Evolutionary conservation across 1,140 invertebrate species (phyloP).

Genomic region (Nephotettix cincticeps): DNA sequence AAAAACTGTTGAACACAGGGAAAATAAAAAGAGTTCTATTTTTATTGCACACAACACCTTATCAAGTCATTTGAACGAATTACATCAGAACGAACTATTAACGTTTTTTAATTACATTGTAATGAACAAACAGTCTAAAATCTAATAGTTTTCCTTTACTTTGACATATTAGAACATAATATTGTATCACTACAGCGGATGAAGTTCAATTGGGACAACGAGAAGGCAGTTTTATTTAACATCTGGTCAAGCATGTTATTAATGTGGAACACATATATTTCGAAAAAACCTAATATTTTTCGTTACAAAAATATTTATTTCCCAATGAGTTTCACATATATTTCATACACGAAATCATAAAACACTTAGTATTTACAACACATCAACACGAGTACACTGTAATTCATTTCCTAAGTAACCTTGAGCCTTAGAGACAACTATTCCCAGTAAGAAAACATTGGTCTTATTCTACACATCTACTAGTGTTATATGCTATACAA

Average conservation of each 20-base stretch:
- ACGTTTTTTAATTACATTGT: too few species aligned
- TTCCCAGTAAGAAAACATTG: not conserved
- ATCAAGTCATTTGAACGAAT: too few species aligned
- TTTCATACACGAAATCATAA: too few species aligned
- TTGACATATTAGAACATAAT: not conserved
- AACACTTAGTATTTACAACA: not conserved
- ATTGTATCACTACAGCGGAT: not conserved
- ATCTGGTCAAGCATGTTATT: not conserved
- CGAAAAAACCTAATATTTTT: not conserved
- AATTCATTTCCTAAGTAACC: not conserved
- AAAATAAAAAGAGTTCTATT: too few species aligned
- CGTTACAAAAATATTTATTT: too few species aligned
- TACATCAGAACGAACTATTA: too few species aligned
- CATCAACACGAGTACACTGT: not conserved
- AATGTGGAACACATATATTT: not conserved
- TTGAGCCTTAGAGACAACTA: not conserved
- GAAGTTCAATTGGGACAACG: not conserved
- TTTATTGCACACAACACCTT: too few species aligned
- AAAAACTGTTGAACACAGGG: too few species aligned
- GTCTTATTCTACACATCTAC: not conserved
- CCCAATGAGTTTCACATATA: too few species aligned
- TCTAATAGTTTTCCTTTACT: not conserved
- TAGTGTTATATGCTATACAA: not conserved
- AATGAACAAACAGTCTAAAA: not conserved
- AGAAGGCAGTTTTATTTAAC: not conserved